Percentiles rank a stretch among this genome's conserved stretches.
These are phyloP conservation scores for Drosophila chauvacae DNA, from an alignment of 1,140 invertebrate genomes.

Conservation along the genomic window DNA sequence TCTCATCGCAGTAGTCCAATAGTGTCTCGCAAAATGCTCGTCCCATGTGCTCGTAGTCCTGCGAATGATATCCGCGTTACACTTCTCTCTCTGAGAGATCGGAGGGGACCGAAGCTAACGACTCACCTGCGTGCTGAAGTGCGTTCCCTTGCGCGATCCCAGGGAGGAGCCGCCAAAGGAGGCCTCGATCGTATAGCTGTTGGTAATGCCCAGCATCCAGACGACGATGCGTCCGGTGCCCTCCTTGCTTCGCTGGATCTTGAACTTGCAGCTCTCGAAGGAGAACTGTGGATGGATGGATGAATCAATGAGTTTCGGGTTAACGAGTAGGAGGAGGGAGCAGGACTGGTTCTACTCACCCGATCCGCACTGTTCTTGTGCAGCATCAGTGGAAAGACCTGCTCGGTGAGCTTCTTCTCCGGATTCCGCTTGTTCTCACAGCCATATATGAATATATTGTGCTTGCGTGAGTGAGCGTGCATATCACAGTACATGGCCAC, in stretches of 20 bases:
- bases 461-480: constrained; percentile 96
- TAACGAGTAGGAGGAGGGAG: no score
- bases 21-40: constrained; percentile 96
- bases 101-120: no score
- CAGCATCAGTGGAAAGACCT: constrained; percentile 96
- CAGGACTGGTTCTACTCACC: constrained; percentile 85
- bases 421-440: constrained; percentile 94
- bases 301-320: no score
- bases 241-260: constrained; percentile 95
- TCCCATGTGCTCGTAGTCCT: constrained; percentile 91
- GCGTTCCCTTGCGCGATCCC: constrained; percentile 92
- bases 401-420: constrained; percentile 92
- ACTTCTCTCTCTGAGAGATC: no score
- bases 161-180: constrained; percentile 95
- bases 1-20: constrained; percentile 94
- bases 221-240: constrained; percentile 96
- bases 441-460: constrained; percentile 98
- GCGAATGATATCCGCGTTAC: not conserved
- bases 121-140: constrained; percentile 89
- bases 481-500: constrained; percentile 97
- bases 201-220: constrained; percentile 96
- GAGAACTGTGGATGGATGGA: constrained; percentile 89
- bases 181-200: constrained; percentile 97
- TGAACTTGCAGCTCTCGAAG: constrained; percentile 97
- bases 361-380: constrained; percentile 96